Base-by-base conservation (phyloP, 2,113 vertebrate species). In the Ariopsis seemanni region DNA sequence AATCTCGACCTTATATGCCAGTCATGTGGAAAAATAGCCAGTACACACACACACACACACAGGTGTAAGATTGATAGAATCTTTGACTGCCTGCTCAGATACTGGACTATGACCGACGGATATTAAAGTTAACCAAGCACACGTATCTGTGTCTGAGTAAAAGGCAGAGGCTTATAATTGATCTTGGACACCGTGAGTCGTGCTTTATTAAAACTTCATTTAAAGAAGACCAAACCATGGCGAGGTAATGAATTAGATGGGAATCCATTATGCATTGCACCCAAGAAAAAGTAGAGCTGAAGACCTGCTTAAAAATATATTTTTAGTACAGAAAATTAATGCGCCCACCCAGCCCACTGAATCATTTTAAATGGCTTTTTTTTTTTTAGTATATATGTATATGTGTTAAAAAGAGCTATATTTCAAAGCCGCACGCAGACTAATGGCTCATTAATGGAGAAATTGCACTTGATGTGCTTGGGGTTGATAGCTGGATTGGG, bases 361-460 rank as follows among this genome's bases (percentile, higher is more conserved):
- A 95, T 96, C 95, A 96, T 95, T 95, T 96, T 96, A 96, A 96
- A 96, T 95, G 95, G 95, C 95, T 94, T 95, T 95, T 95, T 95
- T 94, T 95, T 95, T 95, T 95, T 95, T 58, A 62, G 93, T 95
- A 95, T 94, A 95, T 95, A 95, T 94, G 95, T 95, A 95, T 96
- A 95, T 94, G 95, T 95, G 95, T 95, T 94, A 93, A 95, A 90
- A 95, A 95, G 94, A 93, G 94, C 94, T 94, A 95, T 95, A 95
- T 95, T 95, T 96, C 95, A 96, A 42, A 82, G 92, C 91, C 87
- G 93, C 89, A 90, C 91, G 48, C 71, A 86, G 78, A 90, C 82
- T 90, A 90, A 90, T 90, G 90, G 83, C 86, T 92, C 88, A 89
- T 89, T 91, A 91, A 90, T 88, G 85, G 83, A 88, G 87, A 82